These are phyloP conservation scores for Ceratina australensis DNA, from an alignment of 1,140 invertebrate genomes.

Conservation along the genomic window DNA sequence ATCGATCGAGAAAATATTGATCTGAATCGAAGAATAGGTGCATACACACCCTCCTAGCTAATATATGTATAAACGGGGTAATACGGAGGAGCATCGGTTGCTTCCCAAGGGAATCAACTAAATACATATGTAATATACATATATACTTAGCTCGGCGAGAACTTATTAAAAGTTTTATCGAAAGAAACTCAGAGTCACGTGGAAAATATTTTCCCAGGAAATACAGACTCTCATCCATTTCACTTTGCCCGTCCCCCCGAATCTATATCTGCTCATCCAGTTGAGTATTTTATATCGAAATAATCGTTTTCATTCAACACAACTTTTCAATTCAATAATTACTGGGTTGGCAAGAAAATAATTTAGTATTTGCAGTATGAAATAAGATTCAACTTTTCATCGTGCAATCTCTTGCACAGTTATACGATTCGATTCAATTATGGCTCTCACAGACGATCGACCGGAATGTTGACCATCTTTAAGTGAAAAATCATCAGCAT, in stretches of 20 bases:
- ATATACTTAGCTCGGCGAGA: neutral
- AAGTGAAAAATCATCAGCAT: too few relatives aligned
- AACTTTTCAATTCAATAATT: too few relatives aligned
- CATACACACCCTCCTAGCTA: too few relatives aligned
- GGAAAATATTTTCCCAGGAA: slow-evolving; percentile 17
- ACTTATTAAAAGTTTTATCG: slow-evolving; percentile 39
- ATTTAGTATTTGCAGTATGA: too few relatives aligned
- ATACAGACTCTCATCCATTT: slow-evolving; percentile 17
- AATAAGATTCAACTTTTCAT: too few relatives aligned
- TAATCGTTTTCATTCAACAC: neutral
- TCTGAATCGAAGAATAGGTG: neutral
- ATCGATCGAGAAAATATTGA: slow-evolving; percentile 4
- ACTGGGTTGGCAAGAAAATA: too few relatives aligned
- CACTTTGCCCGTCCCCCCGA: neutral
- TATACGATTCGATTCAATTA: too few relatives aligned
- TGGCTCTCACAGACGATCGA: too few relatives aligned
- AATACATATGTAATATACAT: neutral
- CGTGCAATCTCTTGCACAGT: too few relatives aligned
- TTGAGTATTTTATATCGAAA: neutral
- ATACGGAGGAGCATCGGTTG: neutral
- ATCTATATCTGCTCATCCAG: neutral
- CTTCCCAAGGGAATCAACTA: neutral
- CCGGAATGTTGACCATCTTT: too few relatives aligned
- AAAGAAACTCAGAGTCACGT: neutral
- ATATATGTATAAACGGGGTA: neutral